A percentile compares a stretch with the other conserved stretches of the same genome.
phyloP scores from a whole-genome alignment of 2,113 vertebrate species.

The Leptosomus discolor region DNA sequence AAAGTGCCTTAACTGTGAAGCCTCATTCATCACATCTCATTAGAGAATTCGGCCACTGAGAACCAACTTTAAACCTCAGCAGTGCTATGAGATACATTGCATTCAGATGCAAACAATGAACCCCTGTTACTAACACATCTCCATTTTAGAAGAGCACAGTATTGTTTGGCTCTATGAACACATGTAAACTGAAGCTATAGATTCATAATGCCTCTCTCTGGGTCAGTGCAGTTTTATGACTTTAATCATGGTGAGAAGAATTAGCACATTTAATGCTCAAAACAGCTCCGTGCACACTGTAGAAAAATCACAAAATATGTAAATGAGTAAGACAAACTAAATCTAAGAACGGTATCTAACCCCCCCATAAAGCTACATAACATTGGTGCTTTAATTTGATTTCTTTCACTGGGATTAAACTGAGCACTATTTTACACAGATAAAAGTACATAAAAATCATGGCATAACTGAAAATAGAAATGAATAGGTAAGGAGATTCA shows the following conservation, averaged over 20 bases:
- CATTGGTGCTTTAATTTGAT: not conserved
- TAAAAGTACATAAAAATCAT: not conserved
- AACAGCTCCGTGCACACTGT: not conserved
- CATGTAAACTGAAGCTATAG: not conserved
- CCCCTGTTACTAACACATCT: not conserved
- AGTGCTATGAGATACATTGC: not conserved
- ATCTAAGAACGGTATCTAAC: not conserved
- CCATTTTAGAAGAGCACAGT: not conserved
- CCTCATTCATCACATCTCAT: not conserved
- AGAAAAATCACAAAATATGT: not conserved
- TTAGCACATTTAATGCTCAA: constrained; percentile 5
- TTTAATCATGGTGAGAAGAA: constrained; percentile 18
- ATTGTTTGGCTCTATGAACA: constrained; percentile 14
- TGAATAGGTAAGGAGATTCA: not conserved
- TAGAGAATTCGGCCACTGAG: not conserved
- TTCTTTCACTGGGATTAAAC: not conserved
- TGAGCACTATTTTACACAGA: not conserved
- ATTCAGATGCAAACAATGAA: constrained; percentile 4
- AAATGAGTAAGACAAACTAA: not conserved
- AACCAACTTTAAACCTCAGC: not conserved
- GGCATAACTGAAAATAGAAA: not conserved
- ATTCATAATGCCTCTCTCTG: constrained; percentile 19
- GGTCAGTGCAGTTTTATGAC: constrained; percentile 18
- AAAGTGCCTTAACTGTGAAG: not conserved
- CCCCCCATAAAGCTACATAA: not conserved